Conservation (phyloP, 1,140 invertebrate genomes). For the Aphaenogaster floridana region DNA sequence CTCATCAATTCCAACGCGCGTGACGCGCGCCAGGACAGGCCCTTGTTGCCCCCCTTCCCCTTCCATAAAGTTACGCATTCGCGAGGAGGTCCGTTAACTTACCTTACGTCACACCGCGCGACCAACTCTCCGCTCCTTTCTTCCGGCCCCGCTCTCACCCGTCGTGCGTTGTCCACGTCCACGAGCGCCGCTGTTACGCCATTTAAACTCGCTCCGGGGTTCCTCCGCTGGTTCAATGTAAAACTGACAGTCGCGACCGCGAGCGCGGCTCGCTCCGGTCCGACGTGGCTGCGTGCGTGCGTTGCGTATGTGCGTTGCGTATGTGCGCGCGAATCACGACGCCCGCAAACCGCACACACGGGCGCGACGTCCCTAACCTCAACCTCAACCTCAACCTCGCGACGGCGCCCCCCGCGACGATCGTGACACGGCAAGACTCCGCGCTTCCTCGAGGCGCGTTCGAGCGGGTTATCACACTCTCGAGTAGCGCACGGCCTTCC, state of each 20-base stretch:
- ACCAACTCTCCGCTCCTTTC: conserved; percentile 68
- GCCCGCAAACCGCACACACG: conserved; percentile 9
- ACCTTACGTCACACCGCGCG: conserved; percentile 82
- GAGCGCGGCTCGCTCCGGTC: conserved; percentile 8
- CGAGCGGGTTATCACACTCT: background rate
- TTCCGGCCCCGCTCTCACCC: conserved; percentile 23
- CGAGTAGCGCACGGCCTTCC: background rate
- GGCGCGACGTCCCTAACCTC: conserved; percentile 62
- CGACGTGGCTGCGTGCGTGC: conserved; percentile 10
- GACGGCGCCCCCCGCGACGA: background rate
- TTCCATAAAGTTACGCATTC: conserved; percentile 64
- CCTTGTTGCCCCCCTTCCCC: no score
- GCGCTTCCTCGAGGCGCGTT: background rate
- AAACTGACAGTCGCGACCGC: conserved; percentile 36
- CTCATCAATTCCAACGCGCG: background rate
- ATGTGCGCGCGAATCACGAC: background rate
- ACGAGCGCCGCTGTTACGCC: conserved; percentile 65
- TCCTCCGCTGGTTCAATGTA: conserved; percentile 23
- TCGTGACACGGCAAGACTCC: background rate
- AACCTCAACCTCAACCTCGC: conserved; percentile 29
- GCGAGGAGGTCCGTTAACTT: conserved; percentile 81
- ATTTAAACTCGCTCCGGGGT: conserved; percentile 66
- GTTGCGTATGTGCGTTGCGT: background rate
- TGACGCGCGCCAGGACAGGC: background rate
- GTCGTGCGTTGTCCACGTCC: conserved; percentile 38